Conservation (phyloP, 2,888 invertebrate genomes). For the Lucinisca nassula region DNA sequence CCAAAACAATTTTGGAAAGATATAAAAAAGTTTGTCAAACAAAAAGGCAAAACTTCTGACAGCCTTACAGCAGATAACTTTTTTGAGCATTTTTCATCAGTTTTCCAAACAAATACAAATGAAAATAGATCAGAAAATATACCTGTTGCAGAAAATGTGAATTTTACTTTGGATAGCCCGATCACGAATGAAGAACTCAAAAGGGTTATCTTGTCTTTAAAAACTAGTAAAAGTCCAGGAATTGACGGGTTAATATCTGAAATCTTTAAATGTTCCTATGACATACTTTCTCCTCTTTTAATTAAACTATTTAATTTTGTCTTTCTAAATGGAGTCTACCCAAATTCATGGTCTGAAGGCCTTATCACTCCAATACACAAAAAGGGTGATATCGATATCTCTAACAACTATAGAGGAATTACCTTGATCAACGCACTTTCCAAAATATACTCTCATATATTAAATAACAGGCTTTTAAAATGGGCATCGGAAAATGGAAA, state of each 20-base stretch:
- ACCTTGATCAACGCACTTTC: neutral
- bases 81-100: neutral
- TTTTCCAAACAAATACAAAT: neutral
- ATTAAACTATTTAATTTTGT: neutral
- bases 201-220: neutral
- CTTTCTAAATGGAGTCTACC: neutral
- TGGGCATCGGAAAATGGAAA: neutral
- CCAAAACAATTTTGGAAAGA: neutral
- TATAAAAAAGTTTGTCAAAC: neutral
- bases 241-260: neutral
- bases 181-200: neutral
- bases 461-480: neutral
- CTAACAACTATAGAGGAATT: neutral
- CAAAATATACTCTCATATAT: conserved; percentile 1
- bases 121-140: neutral
- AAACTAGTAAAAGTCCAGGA: neutral
- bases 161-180: neutral
- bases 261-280: neutral
- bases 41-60: neutral
- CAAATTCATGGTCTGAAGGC: neutral
- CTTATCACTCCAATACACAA: conserved; percentile 5
- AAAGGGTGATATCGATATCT: neutral
- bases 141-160: neutral
- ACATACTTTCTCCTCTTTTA: neutral
- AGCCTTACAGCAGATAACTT: neutral